Percentiles rank a stretch among this genome's conserved stretches.
Conservation (phyloP, 1,140 invertebrate genomes). For the Phymorhynchus buccinoides region DNA sequence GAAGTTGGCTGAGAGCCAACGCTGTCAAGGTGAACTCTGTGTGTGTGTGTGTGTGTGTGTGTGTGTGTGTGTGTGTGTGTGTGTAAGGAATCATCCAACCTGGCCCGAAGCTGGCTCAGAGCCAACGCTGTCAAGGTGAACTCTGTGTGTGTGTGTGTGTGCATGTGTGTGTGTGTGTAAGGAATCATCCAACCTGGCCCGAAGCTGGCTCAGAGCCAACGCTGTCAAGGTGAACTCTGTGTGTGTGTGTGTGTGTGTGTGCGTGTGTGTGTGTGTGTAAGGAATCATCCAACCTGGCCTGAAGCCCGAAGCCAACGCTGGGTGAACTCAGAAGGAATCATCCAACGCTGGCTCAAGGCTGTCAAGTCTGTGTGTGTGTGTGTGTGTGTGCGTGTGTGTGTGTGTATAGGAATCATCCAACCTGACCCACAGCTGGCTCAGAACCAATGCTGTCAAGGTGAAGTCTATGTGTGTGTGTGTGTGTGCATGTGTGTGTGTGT, state of each 20-base stretch:
- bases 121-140: no score
- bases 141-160: no score
- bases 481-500: no score
- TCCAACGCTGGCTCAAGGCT: background rate
- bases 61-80: background rate
- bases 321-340: conserved; percentile 62
- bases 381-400: no score
- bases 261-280: background rate
- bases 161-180: no score
- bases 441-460: conserved; percentile 73
- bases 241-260: no score
- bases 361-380: no score
- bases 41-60: background rate
- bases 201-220: conserved; percentile 77
- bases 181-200: conserved; percentile 76
- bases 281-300: conserved; percentile 62
- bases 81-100: background rate
- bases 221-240: conserved; percentile 68
- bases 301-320: conserved; percentile 75
- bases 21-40: conserved; percentile 67
- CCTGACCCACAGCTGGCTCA: conserved; percentile 77
- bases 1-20: conserved; percentile 77
- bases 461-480: background rate
- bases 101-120: no score
- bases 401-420: background rate